phyloP scores from a whole-genome alignment of 92 coral and sea anemone genomes.

The Desmophyllum pertusum region DNA sequence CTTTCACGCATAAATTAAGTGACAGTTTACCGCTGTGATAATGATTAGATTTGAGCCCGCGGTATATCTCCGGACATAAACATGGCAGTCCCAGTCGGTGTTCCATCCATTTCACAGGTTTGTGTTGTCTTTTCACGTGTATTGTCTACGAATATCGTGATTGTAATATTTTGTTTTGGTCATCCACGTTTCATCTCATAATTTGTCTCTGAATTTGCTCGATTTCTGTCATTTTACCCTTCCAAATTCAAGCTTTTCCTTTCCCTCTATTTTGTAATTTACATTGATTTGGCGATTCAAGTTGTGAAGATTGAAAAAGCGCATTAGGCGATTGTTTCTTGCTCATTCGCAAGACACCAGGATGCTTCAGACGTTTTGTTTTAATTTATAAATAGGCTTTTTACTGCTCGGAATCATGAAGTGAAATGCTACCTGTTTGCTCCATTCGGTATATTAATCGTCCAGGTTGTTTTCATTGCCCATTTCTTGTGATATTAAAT shows the following conservation, averaged over 20 bases:
- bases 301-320: conserved; percentile 2
- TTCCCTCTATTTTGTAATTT: not conserved
- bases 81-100: conserved; percentile 90
- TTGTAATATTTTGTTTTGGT: conserved; percentile 2
- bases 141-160: not conserved
- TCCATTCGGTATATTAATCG: conserved; percentile 10
- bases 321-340: not conserved
- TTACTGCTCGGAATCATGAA: not conserved
- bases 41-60: conserved; percentile 37
- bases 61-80: conserved; percentile 66
- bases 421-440: not conserved
- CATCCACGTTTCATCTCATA: not conserved
- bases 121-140: conserved; percentile 13
- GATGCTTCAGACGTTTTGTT: not conserved
- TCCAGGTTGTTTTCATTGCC: not conserved
- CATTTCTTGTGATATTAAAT: conserved; percentile 17
- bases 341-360: not conserved
- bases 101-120: conserved; percentile 91
- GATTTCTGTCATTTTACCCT: not conserved
- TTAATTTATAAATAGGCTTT: not conserved
- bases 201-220: not conserved
- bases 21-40: not conserved
- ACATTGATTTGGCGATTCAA: not conserved
- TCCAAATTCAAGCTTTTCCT: conserved; percentile 2
- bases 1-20: conserved; percentile 26